phyloP scores from a whole-genome alignment of 2,113 vertebrate genomes.

The Atlantisia rogersi region DNA sequence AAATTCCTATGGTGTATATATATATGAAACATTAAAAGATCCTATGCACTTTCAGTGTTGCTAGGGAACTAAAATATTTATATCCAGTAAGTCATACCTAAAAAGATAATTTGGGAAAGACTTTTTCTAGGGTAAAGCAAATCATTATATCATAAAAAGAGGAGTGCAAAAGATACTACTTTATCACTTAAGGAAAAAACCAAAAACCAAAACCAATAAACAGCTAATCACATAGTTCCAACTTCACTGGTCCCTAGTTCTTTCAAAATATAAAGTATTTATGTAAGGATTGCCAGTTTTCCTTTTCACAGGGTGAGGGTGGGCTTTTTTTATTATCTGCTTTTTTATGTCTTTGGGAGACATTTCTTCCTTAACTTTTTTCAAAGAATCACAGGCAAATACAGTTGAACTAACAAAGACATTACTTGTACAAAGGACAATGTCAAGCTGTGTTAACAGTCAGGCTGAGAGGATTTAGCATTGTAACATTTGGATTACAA shows the following conservation, averaged over 20 bases:
- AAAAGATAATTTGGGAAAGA: neutral
- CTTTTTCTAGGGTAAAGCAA: neutral
- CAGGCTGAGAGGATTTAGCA: neutral
- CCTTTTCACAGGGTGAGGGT: rapidly evolving
- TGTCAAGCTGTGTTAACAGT: neutral
- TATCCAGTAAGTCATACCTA: neutral
- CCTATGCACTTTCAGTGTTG: neutral
- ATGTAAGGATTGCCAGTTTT: neutral
- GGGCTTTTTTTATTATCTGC: neutral
- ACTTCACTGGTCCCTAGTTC: neutral
- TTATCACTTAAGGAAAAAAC: neutral
- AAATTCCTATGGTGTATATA: neutral
- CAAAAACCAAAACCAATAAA: neutral
- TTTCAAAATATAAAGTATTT: neutral
- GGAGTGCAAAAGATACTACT: neutral
- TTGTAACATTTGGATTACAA: neutral
- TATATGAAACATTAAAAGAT: neutral
- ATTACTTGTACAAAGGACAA: neutral
- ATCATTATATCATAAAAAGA: neutral
- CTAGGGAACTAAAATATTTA: neutral
- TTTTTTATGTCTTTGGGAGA: neutral
- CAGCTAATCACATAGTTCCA: neutral
- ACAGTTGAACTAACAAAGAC: neutral
- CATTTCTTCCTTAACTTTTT: neutral
- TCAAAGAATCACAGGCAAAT: neutral